Conservation (phyloP, 2,888 invertebrate species). For the Seira sanloemensis region DNA sequence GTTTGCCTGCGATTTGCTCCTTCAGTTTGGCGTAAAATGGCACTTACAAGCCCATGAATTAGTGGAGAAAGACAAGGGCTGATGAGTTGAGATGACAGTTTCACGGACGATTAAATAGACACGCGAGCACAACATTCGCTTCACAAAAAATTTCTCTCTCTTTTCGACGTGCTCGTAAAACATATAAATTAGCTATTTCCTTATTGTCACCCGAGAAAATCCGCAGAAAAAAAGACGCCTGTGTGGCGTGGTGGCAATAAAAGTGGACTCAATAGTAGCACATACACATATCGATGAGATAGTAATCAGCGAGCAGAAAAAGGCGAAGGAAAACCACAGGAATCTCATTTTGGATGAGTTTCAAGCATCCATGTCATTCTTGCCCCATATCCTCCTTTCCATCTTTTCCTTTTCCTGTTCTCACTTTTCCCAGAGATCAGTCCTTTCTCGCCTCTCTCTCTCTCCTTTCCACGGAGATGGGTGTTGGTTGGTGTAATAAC, state of each 20-base stretch:
- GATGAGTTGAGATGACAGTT: slow-evolving; percentile 72
- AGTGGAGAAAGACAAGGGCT: slow-evolving; percentile 58
- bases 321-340: neutral
- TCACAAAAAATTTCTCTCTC: neutral
- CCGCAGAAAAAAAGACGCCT: neutral
- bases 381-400: slow-evolving; percentile 55
- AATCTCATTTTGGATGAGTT: slow-evolving; percentile 55
- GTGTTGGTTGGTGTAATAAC: no score
- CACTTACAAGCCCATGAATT: slow-evolving; percentile 61
- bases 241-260: slow-evolving; percentile 14
- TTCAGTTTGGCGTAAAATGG: slow-evolving; percentile 61
- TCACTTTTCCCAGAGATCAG: neutral
- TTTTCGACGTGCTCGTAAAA: neutral
- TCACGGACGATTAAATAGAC: slow-evolving; percentile 72
- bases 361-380: slow-evolving; percentile 60
- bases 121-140: slow-evolving; percentile 38
- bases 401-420: slow-evolving; percentile 38
- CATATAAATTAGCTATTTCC: neutral
- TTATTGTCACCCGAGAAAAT: neutral
- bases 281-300: neutral
- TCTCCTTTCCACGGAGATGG: no score
- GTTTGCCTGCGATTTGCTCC: slow-evolving; percentile 49
- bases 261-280: neutral
- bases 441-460: neutral
- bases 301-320: neutral